Conservation (phyloP, 2,113 vertebrate species). For the Gorsachius goisagi region DNA sequence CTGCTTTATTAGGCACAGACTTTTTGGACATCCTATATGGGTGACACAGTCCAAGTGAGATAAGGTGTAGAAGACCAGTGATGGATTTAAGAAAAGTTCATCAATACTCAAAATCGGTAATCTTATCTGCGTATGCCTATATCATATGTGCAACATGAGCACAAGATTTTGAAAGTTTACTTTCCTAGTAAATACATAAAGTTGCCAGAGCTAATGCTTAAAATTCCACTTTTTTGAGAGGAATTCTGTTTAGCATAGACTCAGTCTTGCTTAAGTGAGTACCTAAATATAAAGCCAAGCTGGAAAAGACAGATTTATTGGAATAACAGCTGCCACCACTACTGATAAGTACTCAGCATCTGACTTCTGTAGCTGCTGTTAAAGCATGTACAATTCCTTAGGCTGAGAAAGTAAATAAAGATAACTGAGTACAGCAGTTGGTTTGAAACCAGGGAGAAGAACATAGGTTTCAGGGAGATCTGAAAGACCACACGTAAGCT, state of each 20-base stretch:
- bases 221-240: neutral
- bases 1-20: neutral
- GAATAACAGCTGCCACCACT: neutral
- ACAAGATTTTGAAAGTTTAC: neutral
- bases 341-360: conserved; percentile 8
- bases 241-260: neutral
- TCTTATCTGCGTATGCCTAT: neutral
- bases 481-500: neutral
- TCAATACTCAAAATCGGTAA: neutral
- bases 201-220: neutral
- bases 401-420: conserved; percentile 21
- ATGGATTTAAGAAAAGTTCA: neutral
- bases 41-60: neutral
- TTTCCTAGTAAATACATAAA: neutral
- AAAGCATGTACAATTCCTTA: neutral
- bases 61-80: neutral
- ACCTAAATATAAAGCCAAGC: neutral
- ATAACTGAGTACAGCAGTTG: neutral
- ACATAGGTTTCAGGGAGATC: neutral
- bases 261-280: neutral
- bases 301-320: conserved; percentile 24
- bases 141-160: neutral
- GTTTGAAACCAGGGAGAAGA: neutral
- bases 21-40: neutral
- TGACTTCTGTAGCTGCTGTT: conserved; percentile 4